These are phyloP conservation scores for Drosophila simulans DNA, from an alignment of 1,140 invertebrate genomes.

Conservation along the genomic window DNA sequence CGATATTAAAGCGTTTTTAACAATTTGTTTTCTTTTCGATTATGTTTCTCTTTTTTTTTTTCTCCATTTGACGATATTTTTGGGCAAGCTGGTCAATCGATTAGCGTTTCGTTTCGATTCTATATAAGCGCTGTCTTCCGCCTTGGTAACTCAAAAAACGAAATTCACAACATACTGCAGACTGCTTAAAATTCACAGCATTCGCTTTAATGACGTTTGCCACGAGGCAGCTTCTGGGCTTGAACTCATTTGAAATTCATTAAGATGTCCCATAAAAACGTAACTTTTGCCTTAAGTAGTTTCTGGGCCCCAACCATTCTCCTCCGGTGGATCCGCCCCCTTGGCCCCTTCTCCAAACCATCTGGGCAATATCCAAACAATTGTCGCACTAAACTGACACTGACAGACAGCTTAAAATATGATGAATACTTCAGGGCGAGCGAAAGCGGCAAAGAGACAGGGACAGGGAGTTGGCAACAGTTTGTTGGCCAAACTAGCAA, in stretches of 20 bases:
- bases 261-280: conserved; percentile 61
- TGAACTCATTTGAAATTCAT: conserved; percentile 74
- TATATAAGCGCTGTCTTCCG: conserved; percentile 35
- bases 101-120: conserved; percentile 10
- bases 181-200: conserved; percentile 66
- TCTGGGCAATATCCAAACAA: conserved; percentile 62
- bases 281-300: conserved; percentile 61
- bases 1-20: conserved; percentile 23
- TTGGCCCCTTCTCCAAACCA: background rate
- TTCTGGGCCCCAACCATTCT: background rate
- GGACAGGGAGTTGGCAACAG: conserved; percentile 45
- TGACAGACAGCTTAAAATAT: conserved; percentile 60
- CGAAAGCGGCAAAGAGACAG: too few species aligned
- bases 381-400: conserved; percentile 68
- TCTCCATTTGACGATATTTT: background rate
- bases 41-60: background rate
- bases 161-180: conserved; percentile 44
- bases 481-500: conserved; percentile 64
- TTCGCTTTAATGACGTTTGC: conserved; percentile 56
- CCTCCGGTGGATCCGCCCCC: too few species aligned
- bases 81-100: conserved; percentile 1
- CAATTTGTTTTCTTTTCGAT: conserved; percentile 8
- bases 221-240: conserved; percentile 44
- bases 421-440: conserved; percentile 41
- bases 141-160: conserved; percentile 21